A percentile compares a stretch with the other conserved stretches of the same genome.
Conservation (phyloP, 1,140 invertebrate species). For the Drosophila simulans region DNA sequence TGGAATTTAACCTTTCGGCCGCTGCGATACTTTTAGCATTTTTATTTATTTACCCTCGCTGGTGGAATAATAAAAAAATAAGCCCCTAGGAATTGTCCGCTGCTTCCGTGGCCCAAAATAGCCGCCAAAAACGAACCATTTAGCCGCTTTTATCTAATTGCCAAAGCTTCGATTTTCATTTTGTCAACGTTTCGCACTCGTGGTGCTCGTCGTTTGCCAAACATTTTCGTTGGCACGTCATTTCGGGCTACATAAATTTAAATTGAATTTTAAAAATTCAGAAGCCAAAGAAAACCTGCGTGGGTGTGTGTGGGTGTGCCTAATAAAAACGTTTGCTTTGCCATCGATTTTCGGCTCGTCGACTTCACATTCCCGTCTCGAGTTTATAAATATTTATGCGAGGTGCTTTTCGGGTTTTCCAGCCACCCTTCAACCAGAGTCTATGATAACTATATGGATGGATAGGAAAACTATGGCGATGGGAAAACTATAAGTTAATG, state of each 20-base stretch:
- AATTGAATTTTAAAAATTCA: conserved; percentile 83
- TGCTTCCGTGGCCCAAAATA: conserved; percentile 33
- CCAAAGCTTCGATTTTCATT: conserved; percentile 35
- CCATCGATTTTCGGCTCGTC: conserved; percentile 66
- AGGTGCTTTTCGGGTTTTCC: conserved; percentile 27
- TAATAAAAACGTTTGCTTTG: conserved; percentile 56
- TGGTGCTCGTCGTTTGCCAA: not conserved
- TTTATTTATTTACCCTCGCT: conserved; percentile 32
- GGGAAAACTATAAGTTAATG: conserved; percentile 55
- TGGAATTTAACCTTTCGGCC: conserved; percentile 52
- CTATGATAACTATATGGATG: conserved; percentile 17
- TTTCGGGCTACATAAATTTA: conserved; percentile 65
- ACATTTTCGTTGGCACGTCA: conserved; percentile 58
- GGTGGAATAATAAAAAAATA: conserved; percentile 29
- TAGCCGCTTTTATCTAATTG: conserved; percentile 45
- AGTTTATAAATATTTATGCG: conserved; percentile 76
- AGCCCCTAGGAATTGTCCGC: conserved; percentile 11
- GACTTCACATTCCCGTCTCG: conserved; percentile 39
- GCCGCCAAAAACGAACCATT: conserved; percentile 26
- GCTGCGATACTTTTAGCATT: conserved; percentile 28
- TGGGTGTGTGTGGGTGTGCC: conserved; percentile 5
- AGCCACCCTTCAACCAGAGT: no score
- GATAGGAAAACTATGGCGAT: no score
- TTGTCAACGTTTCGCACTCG: conserved; percentile 23
- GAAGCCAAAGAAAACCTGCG: conserved; percentile 46